A percentile compares a stretch with the other conserved stretches of the same genome.
Evolutionary conservation across 2,113 vertebrate species (phyloP).

Genomic region (Chaetodon trifascialis): DNA sequence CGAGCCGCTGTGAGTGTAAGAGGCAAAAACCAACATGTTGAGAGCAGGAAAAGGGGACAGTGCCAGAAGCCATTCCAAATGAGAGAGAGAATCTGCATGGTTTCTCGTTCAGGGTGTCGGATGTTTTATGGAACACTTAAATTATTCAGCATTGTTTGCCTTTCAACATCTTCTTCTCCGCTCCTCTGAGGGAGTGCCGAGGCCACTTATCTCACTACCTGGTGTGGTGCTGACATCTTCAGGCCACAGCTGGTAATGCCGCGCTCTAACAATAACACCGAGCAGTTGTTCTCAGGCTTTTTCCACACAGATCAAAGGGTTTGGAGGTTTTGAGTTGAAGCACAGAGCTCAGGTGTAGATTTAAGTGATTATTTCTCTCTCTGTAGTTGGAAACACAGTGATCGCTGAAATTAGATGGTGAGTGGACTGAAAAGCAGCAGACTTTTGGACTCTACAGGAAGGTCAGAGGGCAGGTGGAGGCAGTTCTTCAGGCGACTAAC

Average conservation of each 20-base stretch:
- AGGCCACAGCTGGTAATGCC: constrained; percentile 45
- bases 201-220: not conserved
- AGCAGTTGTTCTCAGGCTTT: not conserved
- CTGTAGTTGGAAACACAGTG: not conserved
- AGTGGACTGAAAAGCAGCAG: not conserved
- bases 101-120: constrained; percentile 42
- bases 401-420: not conserved
- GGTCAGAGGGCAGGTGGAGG: not conserved
- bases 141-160: constrained; percentile 62
- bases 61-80: not conserved
- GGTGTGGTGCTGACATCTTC: constrained; percentile 67
- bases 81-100: constrained; percentile 22
- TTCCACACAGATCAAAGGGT: not conserved
- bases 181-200: constrained; percentile 9
- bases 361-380: not conserved
- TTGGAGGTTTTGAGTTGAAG: not conserved
- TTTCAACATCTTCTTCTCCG: constrained; percentile 37
- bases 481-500: not conserved
- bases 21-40: constrained; percentile 16
- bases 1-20: constrained; percentile 3
- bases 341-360: constrained; percentile 8
- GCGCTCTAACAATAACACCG: not conserved
- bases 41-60: not conserved
- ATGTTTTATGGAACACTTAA: constrained; percentile 65
- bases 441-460: not conserved